Base-by-base conservation (phyloP, 2,888 invertebrate species). In the Sipha maydis region DNA sequence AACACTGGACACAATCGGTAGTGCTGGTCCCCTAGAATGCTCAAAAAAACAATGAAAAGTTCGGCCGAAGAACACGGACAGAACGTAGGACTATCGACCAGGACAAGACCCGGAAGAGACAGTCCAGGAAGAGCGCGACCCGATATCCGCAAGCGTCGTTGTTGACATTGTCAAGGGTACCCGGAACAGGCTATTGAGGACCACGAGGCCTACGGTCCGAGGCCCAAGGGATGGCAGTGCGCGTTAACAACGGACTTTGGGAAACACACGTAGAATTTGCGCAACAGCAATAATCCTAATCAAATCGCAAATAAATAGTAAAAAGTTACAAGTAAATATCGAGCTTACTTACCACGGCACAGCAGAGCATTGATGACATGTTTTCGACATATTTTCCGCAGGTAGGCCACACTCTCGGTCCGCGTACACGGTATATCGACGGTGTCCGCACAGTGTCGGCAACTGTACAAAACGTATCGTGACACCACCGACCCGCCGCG, bases 301-400 rank as follows among this genome's bases (percentile, higher is more conserved):
- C 31, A 4, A 9, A 48, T 73, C 28, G 41, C 71, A 67, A 17
- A 38, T 48, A 77, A 79, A 61, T 86, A 82, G 31, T 31, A 79
- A 86, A 82, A 85, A 83, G 21, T 61, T 76, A 82, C 38, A 77
- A 89, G 28, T 69, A 41, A 48, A 71, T 79, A 8, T 31, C 85
- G 67, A 31, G 85, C 83, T 82, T 94, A 96, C 96, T 96, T 95
- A 96, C 96, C 96, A 96, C 96, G 96, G 96, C 96, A 96, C 96
- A 96, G 96, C 96, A 96, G 95, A 96, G 96, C 96, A 96, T 96
- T 96, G 96, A 96, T 95, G 96, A 96, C 96, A 96, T 95, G 88
- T 88, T 88, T 80, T 88, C 82, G 80, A 76, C 80, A 75, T 67
- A 54, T 61, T 80, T 61, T 48, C 88, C 88, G 80, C 71, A 88